Base-by-base conservation (phyloP, 2,113 vertebrate genomes). In the Hemiscyllium ocellatum region DNA sequence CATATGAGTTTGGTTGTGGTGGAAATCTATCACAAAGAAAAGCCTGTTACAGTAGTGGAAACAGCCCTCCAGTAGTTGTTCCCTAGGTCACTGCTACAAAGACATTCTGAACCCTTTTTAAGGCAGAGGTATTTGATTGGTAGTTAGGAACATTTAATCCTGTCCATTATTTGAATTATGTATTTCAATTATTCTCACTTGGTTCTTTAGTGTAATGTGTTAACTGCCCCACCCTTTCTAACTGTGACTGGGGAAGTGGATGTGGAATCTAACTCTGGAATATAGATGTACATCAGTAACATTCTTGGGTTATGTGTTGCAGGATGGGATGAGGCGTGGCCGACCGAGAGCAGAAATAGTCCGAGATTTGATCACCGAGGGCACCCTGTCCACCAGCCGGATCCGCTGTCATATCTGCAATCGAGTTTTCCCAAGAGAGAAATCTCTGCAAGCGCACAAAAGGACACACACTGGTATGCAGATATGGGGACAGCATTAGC, bases 341-440 rank as follows among this genome's bases (percentile, higher is more conserved):
- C 96, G 96, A 0, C 96, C 96, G 2, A 69, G 86, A 78, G 86
- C 61, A 17, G 90, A 96, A 22, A 42, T 94, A 24, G 90, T 96
- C 90, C 96, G 90, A 7, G 90, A 96, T 13, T 47, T 96, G 66
- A 96, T 96, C 96, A 96, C 66, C 2, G 96, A 90, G 24, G 96
- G 96, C 69, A 96, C 47, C 13, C 8, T 95, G 56, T 96, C 96
- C 42, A 65, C 96, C 12, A 96, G 96, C 29, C 96, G 90, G 13
- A 96, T 96, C 90, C 96, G 96, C 96, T 96, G 96, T 78, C 69
- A 78, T 10, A 61, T 95, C 65, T 96, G 96, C 87, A 96, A 76
- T 42, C 96, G 96, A 1, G 96, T 96, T 13, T 96, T 96, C 70
- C 96, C 96, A 0, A 91, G 96, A 68, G 96, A 96, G 56, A 96